Evolutionary conservation across 2,797 vertebrate genomes (phyloP), one percentile per base, ranked within the genome.

Genomic region (Lacerta bilineata): DNA sequence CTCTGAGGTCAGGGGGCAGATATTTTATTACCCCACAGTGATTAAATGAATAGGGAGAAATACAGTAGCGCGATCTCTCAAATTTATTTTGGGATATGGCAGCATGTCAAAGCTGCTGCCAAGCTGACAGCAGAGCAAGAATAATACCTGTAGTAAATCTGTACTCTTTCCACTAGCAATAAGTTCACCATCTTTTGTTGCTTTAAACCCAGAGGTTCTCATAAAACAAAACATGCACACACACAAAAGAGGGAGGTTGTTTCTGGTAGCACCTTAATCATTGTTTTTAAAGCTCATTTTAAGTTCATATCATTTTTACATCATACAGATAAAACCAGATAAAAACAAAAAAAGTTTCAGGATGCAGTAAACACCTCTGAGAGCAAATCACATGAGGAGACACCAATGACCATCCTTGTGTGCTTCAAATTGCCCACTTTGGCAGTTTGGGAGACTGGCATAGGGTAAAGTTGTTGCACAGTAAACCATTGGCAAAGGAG

Each of bases 161-260:
- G 36, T 46, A 88, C 88, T 88, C 71, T 11, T 55, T 84, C n/a
- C 85, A 84, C 87, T 90, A 11, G 7, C 90, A 80, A 93, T 89
- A 92, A 89, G 91, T 91, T 90, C 92, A 90, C 85, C 3, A 93
- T 92, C 83, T 88, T 82, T 90, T 90, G 77, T 88, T 88, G 74
- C 93, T 91, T 55, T 61, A 88, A 83, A 90, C 92, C 84, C 87
- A 93, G 80, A 86, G 64, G 71, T 0, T 66, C 82, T 88, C 29
- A 46, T 89, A 92, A 94, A 94, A 91, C 46, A 29, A 43, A 33
- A 33, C 68, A 50, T 3, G 3, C 0, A 2, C 25, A 1, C 77
- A 64, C 13, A 87, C 78, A 90, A 75, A 59, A 15, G 74, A 83
- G 17, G 59, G 18, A 18, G 59, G 59, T 13, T 5, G 80, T 91